Percentiles rank a stretch among this genome's conserved stretches.
Evolutionary conservation across 2,113 vertebrate species (phyloP).

Genomic region (Leiothrix lutea): DNA sequence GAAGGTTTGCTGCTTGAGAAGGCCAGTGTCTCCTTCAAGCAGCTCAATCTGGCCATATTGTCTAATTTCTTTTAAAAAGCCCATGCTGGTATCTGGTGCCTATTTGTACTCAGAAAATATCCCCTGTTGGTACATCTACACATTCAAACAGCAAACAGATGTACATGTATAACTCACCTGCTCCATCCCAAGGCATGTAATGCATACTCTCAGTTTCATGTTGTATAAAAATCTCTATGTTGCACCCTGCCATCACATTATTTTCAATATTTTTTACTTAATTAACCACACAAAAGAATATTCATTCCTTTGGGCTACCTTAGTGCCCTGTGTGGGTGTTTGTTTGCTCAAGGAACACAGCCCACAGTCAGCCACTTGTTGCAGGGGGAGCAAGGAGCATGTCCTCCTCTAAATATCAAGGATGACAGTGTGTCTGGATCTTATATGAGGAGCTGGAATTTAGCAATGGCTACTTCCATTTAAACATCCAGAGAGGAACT

Average conservation of each 20-base stretch:
- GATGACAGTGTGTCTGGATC: not conserved
- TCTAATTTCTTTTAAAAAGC: not conserved
- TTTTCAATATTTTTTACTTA: not conserved
- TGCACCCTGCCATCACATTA: not conserved
- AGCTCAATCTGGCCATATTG: not conserved
- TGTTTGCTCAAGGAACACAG: not conserved
- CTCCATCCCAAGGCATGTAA: not conserved
- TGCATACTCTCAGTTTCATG: not conserved
- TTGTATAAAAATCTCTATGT: not conserved
- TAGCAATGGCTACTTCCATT: not conserved
- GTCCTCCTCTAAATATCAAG: not conserved
- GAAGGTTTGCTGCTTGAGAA: not conserved
- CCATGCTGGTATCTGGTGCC: not conserved
- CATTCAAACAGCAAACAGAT: not conserved
- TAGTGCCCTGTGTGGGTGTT: not conserved
- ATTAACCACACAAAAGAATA: not conserved
- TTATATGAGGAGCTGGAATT: not conserved
- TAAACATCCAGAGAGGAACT: rapidly evolving
- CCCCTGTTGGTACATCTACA: not conserved
- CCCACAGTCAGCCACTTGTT: not conserved
- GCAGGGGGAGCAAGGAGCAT: too few relatives aligned
- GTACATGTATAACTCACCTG: not conserved
- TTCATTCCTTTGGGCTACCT: not conserved
- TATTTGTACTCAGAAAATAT: not conserved
- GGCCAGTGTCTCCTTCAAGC: not conserved